Conservation (phyloP, 2,113 vertebrate species). For the Choloepus hoffmanni region DNA sequence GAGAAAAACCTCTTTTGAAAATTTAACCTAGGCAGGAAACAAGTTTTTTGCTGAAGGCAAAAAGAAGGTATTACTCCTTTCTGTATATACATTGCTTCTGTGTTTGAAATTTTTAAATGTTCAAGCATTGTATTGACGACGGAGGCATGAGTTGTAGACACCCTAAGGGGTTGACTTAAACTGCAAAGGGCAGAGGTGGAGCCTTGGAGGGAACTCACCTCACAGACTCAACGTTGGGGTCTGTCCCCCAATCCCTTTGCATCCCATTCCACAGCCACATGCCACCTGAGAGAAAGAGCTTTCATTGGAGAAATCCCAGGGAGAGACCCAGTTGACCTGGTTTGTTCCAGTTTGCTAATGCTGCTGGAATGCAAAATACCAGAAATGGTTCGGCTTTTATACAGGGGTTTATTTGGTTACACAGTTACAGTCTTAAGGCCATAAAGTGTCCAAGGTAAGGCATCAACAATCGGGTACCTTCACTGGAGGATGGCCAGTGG, state of each 20-base stretch:
- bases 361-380: too few species aligned
- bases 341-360: too few species aligned
- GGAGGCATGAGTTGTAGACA: neutral
- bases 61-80: neutral
- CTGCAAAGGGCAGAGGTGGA: neutral
- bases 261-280: neutral
- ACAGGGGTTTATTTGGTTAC: too few species aligned
- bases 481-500: too few species aligned
- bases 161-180: neutral
- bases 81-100: neutral
- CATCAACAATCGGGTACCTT: too few species aligned
- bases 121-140: neutral
- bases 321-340: neutral
- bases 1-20: neutral
- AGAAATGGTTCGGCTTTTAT: too few species aligned
- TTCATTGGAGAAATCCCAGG: neutral
- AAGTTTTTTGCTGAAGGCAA: slow-evolving; percentile 3
- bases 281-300: neutral
- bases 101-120: neutral
- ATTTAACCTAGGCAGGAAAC: neutral
- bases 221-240: neutral
- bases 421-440: too few species aligned
- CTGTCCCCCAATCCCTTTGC: neutral
- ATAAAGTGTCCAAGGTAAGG: too few species aligned
- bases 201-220: neutral